phyloP scores from a whole-genome alignment of 2,888 invertebrate species.

The Phortica okadai region DNA sequence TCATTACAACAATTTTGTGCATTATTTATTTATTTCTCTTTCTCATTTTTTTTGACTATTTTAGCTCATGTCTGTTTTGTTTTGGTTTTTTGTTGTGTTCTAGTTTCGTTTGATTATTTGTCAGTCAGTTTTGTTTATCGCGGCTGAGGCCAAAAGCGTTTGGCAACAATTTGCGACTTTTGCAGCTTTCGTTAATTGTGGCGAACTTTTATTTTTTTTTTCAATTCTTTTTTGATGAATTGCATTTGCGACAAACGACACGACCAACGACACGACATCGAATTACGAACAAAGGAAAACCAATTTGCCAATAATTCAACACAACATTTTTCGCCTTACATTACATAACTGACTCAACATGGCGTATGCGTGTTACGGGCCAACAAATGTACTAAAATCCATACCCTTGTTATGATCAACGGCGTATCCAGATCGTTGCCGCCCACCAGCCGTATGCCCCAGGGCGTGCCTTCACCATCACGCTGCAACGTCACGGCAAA shows the following conservation, averaged over 20 bases:
- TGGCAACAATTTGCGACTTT: conserved; percentile 46
- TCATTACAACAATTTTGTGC: neutral
- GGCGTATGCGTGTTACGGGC: conserved; percentile 28
- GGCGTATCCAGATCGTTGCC: conserved; percentile 91
- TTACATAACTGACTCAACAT: conserved; percentile 41
- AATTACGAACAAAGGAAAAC: conserved; percentile 27
- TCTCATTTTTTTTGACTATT: neutral
- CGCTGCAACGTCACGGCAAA: conserved; percentile 86
- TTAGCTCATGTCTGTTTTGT: conserved; percentile 14
- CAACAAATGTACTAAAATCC: conserved; percentile 49
- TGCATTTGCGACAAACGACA: conserved; percentile 46
- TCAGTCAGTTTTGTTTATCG: neutral
- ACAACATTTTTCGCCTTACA: neutral
- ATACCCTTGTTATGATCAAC: conserved; percentile 92
- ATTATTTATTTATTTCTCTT: conserved; percentile 27
- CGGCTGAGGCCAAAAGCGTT: conserved; percentile 55
- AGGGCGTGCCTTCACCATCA: conserved; percentile 83
- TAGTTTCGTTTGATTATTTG: conserved; percentile 59
- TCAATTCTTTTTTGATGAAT: conserved; percentile 51
- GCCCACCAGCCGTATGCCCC: conserved; percentile 92
- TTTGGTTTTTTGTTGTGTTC: conserved; percentile 47
- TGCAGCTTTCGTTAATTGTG: conserved; percentile 31
- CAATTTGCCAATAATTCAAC: conserved; percentile 32
- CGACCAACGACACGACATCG: conserved; percentile 1
- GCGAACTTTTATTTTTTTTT: neutral